phyloP scores from a whole-genome alignment of 1,140 invertebrate species.

The Eubasilissa regina region DNA sequence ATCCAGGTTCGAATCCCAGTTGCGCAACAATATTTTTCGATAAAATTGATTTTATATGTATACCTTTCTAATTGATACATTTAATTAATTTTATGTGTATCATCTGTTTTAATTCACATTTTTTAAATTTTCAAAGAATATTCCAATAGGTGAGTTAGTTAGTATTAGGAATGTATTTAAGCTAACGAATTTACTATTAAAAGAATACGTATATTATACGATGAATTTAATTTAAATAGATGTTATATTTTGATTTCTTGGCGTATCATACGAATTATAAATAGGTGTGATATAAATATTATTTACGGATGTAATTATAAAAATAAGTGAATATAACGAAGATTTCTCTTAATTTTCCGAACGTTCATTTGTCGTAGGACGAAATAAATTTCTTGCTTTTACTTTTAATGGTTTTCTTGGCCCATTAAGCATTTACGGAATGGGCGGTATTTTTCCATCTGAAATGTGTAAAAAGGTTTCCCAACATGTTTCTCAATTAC shows the following conservation, averaged over 20 bases:
- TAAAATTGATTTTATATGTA: too few species aligned
- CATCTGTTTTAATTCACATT: too few species aligned
- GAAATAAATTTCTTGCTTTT: slow-evolving; percentile 4
- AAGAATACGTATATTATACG: too few species aligned
- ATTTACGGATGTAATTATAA: not conserved
- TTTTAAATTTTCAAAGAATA: too few species aligned
- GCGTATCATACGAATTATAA: not conserved
- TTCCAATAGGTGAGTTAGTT: too few species aligned
- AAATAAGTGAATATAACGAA: not conserved
- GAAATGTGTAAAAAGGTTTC: slow-evolving; percentile 32
- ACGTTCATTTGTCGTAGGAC: not conserved
- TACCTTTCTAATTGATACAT: too few species aligned
- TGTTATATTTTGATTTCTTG: not conserved
- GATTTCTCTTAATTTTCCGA: not conserved
- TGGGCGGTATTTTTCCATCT: slow-evolving; percentile 20
- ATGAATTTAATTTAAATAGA: not conserved
- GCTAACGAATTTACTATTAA: too few species aligned
- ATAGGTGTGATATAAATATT: too few species aligned
- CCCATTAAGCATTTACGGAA: slow-evolving; percentile 26
- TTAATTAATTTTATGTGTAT: too few species aligned
- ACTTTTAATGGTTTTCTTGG: slow-evolving; percentile 21
- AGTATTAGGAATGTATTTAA: too few species aligned
- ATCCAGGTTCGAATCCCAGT: too few species aligned
- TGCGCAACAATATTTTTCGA: too few species aligned
- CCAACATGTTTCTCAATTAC: not conserved